Evolutionary conservation across 2,888 invertebrate species (phyloP), one percentile per base, ranked within the genome.

Genomic region (Dinocampus coccinellae): DNA sequence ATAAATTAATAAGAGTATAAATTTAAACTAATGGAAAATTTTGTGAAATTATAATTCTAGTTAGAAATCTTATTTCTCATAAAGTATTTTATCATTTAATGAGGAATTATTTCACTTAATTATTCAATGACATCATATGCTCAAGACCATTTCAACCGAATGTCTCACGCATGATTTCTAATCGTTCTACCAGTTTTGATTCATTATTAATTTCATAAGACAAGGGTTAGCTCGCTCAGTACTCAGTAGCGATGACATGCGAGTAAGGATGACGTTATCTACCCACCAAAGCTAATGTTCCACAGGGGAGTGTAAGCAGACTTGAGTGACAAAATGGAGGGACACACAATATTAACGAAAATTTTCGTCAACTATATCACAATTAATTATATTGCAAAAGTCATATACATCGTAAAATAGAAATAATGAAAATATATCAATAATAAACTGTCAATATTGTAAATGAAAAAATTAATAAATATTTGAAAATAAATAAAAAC

Each of bases 261-360:
- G 47, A 47, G 47, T 47, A 29, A 63, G 47, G 47, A 63, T 63
- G 63, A 63, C 63, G 63, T 63, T 63, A 63, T 63, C 63, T 47
- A 47, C 47, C 47, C 29, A 52, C 16, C 47, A 47, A 16, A 47
- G 42, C 47, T 42, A 47, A 26, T 63, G 26, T 26, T 42, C 47
- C 63, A 29, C 47, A 26, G n/a, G 42, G 63, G 47, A 63, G n/a
- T 29, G 16, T 29, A 16, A 47, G 63, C 26, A 63, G 26, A 47
- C 58, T 58, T 47, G 47, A 36, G 39, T 42, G 36, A 24, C 39
- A 24, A 39, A 63, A 63, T 13, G 10, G 26, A n/a, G 20, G 63
- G 3, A 26, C 13, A 34, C 34, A 34, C 34, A 11, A 34, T 33
- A 52, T 63, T 63, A 52, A 63, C 47, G 47, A 29, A 63, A 26